A percentile compares a stretch with the other conserved stretches of the same genome.
phyloP scores from a whole-genome alignment of 2,797 vertebrate genomes.

The Mycteria americana region DNA sequence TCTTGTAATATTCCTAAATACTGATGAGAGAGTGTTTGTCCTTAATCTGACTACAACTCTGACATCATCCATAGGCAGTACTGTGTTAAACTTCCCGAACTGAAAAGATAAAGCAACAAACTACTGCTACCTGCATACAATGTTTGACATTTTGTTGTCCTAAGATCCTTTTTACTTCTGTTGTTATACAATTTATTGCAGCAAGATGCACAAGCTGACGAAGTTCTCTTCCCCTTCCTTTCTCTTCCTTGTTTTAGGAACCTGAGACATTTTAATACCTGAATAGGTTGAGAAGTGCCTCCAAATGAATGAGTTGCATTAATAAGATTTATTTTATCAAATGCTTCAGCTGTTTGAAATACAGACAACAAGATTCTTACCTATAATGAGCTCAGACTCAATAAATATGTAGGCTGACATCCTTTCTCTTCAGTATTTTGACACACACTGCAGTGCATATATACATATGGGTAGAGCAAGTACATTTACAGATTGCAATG shows the following conservation, averaged over 20 bases:
- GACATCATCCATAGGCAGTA: neutral
- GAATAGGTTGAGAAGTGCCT: neutral
- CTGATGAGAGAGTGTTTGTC: slow-evolving; percentile 42
- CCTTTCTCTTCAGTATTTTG: neutral
- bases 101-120: neutral
- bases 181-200: neutral
- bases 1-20: slow-evolving; percentile 61
- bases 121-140: neutral
- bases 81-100: neutral
- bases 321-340: neutral
- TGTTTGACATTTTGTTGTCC: neutral
- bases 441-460: neutral
- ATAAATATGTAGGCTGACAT: neutral
- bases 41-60: slow-evolving; percentile 43
- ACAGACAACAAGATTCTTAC: neutral
- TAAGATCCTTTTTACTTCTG: neutral
- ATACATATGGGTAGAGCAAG: neutral
- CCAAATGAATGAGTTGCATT: neutral
- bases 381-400: neutral
- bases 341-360: neutral
- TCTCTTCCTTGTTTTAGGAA: neutral
- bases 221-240: neutral
- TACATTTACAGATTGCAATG: neutral
- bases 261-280: neutral
- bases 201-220: neutral